Evolutionary conservation across 1,140 invertebrate genomes (phyloP).

Genomic region (Anoplolepis gracilipes): DNA sequence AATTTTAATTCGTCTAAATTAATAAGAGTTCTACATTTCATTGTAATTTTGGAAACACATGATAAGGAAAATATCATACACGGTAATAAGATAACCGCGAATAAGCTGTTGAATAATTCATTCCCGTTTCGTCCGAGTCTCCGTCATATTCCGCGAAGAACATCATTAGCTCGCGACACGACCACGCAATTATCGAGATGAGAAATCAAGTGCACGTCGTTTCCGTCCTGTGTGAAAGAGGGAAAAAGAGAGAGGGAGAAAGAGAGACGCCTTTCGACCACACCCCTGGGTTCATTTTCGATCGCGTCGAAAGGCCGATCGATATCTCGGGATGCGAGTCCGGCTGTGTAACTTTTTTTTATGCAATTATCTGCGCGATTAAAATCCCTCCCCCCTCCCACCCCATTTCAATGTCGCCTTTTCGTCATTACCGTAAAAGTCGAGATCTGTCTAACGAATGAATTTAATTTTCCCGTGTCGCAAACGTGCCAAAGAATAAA

Average conservation of each 20-base stretch:
- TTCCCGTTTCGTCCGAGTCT: constrained; percentile 7
- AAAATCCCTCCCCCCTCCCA: no score
- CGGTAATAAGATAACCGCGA: neutral
- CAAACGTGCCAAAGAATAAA: neutral
- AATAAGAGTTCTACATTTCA: neutral
- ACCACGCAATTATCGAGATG: neutral
- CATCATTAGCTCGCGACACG: neutral
- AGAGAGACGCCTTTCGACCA: constrained; percentile 53
- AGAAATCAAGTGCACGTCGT: neutral
- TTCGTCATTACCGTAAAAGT: neutral
- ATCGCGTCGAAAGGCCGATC: constrained; percentile 58
- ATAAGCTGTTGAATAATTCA: neutral
- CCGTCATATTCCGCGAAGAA: constrained; percentile 13
- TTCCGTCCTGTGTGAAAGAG: neutral
- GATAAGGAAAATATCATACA: neutral
- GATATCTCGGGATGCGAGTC: constrained; percentile 41
- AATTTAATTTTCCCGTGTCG: neutral
- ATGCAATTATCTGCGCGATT: neutral
- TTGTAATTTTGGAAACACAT: neutral
- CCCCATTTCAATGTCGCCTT: neutral
- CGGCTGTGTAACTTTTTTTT: neutral
- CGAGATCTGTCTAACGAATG: neutral
- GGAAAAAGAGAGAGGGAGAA: neutral
- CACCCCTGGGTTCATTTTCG: constrained; percentile 67
- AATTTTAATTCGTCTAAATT: neutral